Evolutionary conservation across 2,888 invertebrate species (phyloP).

Genomic region (Mythimna vitellina): DNA sequence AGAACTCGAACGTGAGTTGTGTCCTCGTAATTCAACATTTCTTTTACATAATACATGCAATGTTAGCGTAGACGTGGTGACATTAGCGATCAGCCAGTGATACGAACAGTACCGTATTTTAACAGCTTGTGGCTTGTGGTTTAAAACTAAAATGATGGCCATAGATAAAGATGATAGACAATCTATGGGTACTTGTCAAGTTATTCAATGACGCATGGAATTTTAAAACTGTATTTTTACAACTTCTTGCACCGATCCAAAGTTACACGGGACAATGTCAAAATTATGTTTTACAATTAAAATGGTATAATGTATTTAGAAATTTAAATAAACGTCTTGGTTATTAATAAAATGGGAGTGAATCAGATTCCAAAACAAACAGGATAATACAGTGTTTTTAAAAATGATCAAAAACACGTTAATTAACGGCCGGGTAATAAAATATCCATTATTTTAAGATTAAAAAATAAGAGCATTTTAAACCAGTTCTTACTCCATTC

Average conservation of each 20-base stretch:
- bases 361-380: background rate
- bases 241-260: background rate
- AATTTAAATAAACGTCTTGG: background rate
- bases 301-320: no score
- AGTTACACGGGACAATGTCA: no score
- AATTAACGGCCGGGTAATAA: background rate
- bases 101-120: slow-evolving; percentile 53
- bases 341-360: background rate
- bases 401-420: background rate
- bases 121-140: slow-evolving; percentile 36
- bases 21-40: slow-evolving; percentile 72
- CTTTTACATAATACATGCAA: slow-evolving; percentile 72
- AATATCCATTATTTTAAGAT: background rate
- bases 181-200: slow-evolving; percentile 25
- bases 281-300: no score
- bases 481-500: background rate
- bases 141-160: slow-evolving; percentile 36
- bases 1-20: slow-evolving; percentile 63
- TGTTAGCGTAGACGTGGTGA: slow-evolving; percentile 41
- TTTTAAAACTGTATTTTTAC: slow-evolving; percentile 24
- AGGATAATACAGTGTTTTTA: background rate
- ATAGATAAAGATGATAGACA: slow-evolving; percentile 52
- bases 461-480: background rate
- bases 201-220: slow-evolving; percentile 13
- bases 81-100: slow-evolving; percentile 43